A percentile compares a stretch with the other conserved stretches of the same genome.
Evolutionary conservation across 2,797 vertebrate species (phyloP).

Genomic region (Cottoperca gobio): DNA sequence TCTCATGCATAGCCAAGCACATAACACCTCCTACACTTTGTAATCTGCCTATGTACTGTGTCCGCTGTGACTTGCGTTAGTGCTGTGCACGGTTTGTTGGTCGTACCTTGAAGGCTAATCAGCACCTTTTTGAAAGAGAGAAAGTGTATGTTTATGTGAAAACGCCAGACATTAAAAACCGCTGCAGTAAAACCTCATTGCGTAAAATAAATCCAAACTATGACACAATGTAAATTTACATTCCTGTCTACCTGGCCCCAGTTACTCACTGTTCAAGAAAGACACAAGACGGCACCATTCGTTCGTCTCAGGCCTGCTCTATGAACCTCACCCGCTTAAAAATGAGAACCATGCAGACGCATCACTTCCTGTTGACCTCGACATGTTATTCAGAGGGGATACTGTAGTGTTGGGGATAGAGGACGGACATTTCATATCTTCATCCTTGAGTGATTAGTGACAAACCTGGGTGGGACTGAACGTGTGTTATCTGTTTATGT

Average conservation of each 20-base stretch:
- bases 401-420: conserved; percentile 45
- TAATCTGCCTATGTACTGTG: conserved; percentile 66
- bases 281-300: conserved; percentile 55
- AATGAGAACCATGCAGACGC: conserved; percentile 67
- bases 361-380: conserved; percentile 57
- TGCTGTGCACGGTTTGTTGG: conserved; percentile 45
- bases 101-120: conserved; percentile 74
- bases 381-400: conserved; percentile 49
- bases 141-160: conserved; percentile 31
- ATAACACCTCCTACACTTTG: conserved; percentile 63
- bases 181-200: conserved; percentile 60
- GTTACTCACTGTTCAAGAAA: conserved; percentile 44
- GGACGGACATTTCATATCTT: conserved; percentile 61
- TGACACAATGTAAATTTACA: conserved; percentile 70
- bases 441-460: conserved; percentile 64
- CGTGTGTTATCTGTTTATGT: conserved; percentile 40
- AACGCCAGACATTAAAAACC: conserved; percentile 60
- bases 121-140: conserved; percentile 69
- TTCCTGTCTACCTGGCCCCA: conserved; percentile 69
- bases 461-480: conserved; percentile 45
- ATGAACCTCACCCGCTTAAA: conserved; percentile 23
- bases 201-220: conserved; percentile 69
- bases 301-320: conserved; percentile 33
- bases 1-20: conserved; percentile 86
- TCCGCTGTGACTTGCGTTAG: conserved; percentile 51